Evolutionary conservation across 1,140 invertebrate genomes (phyloP), one percentile per base, ranked within the genome.

Genomic region (Zaprionus inermis): DNA sequence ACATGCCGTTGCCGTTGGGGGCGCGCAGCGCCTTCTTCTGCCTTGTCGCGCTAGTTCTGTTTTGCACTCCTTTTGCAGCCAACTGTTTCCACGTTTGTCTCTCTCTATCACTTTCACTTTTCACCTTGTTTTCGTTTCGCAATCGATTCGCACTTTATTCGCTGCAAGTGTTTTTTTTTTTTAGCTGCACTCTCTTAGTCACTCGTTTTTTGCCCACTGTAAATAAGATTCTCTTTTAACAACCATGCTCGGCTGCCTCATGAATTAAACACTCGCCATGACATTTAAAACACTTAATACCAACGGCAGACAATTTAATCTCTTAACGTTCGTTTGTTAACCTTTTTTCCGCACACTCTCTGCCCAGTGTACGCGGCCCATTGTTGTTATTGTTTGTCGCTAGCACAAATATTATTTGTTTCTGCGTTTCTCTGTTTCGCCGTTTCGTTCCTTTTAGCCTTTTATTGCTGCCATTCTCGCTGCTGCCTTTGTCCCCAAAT

Each of bases 231-330:
- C 66, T 79, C 64, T 65, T 51, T 64, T 49, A 55, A 67, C 51
- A 64, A 38, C 14, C 49, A 63, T 30, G 18, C 52, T 32, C 30
- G 24, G 12, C 44, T 54, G 34, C 4, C 18, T 34, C 70, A 76
- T 89, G 84, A 88, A 88, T 88, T 88, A 88, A 88, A 89, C 84
- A 89, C 79, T 89, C 79, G 80, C 76, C 82, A 78, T 89, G 83
- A 88, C 83, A 88, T 88, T 88, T 88, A 88, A 88, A 88, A 88
- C 83, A 88, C 83, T 88, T 88, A 88, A 88, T 88, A 79, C 86
- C 83, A 88, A 80, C 66, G 80, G 67, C 84, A 88, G 83, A 88
- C 83, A 88, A 80, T 88, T 88, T 88, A 88, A 88, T 88, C 84
- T 78, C 83, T 88, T 83, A 88, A 89, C 80, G 77, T 80, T 88